Evolutionary conservation across 2,113 vertebrate genomes (phyloP), one percentile per base, ranked within the genome.

Genomic region (Triplophysa rosa): DNA sequence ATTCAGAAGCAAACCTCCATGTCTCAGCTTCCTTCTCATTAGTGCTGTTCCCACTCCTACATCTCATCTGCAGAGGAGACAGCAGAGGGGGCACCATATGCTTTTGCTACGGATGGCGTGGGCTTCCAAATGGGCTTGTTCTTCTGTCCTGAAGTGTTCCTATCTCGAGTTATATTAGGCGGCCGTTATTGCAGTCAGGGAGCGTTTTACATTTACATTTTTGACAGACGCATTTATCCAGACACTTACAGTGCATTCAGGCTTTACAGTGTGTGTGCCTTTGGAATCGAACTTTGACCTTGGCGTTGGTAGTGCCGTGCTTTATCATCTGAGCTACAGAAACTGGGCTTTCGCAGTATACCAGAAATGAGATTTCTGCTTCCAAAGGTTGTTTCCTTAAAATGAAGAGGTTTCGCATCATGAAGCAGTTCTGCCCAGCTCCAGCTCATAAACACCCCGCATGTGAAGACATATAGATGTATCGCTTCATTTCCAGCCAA

Each of bases 401-500:
- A 47, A 74, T n/a, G 24, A 23, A 54, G 19, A 66, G 42, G 42
- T 77, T 77, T 73, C 8, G 8, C 56, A 61, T 73, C 33, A 73
- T 59, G 54, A 24, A 72, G 54, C 33, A 1, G 42, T 64, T 62
- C 69, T 80, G 45, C 40, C n/a, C 42, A 17, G 63, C 63, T 52
- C 37, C 40, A 80, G 21, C 74, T 49, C 21, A 64, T 54, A 33
- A 42, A 59, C 54, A 42, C 63, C 52, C 42, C 21, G 45, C 66
- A 73, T 45, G 21, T 47, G 14, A 73, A 66, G 49, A n/a, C 76
- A 42, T 79, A 65, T 61, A 49, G 80, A 61, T 67, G 59, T 64
- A 29, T 78, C 12, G 67, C 78, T 80, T 73, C n/a, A 72, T 47
- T 77, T 33, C 45, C 26, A 17, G 26, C 58, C 49, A 76, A 82